Percentiles rank a stretch among this genome's conserved stretches.
Conservation (phyloP, 2,113 vertebrate genomes). For the Ahaetulla prasina region DNA sequence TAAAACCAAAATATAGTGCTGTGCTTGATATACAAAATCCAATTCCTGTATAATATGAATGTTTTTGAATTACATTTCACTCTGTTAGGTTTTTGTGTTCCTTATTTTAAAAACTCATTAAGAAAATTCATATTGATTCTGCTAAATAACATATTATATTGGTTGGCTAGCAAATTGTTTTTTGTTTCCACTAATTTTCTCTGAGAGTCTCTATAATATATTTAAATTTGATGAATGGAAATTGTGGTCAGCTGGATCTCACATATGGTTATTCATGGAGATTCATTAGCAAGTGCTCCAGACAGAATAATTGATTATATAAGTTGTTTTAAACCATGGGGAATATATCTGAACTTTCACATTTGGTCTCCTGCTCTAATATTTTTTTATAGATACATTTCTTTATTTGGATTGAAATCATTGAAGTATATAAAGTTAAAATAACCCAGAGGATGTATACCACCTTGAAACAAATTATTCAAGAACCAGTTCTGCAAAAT, state of each 20-base stretch:
- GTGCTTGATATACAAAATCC: neutral
- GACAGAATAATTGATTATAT: conserved; percentile 12
- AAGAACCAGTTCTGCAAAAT: neutral
- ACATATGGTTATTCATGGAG: conserved; percentile 17
- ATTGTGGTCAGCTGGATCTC: conserved; percentile 14
- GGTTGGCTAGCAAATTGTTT: neutral
- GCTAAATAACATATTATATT: neutral
- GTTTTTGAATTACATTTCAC: neutral
- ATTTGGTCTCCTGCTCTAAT: neutral
- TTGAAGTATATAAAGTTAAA: neutral
- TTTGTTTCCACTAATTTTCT: neutral
- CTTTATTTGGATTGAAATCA: neutral
- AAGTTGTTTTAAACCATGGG: conserved; percentile 8
- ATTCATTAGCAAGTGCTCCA: neutral
- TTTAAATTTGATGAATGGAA: conserved; percentile 3
- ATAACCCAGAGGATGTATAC: conserved; percentile 1
- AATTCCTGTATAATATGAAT: neutral
- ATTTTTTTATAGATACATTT: neutral
- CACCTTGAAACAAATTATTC: conserved; percentile 14
- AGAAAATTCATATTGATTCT: neutral
- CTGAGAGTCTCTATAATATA: neutral
- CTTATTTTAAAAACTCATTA: neutral
- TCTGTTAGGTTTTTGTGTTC: neutral
- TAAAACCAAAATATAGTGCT: neutral
- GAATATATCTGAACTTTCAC: neutral